Base-by-base conservation (phyloP, 2,797 vertebrate species). In the Betta splendens region DNA sequence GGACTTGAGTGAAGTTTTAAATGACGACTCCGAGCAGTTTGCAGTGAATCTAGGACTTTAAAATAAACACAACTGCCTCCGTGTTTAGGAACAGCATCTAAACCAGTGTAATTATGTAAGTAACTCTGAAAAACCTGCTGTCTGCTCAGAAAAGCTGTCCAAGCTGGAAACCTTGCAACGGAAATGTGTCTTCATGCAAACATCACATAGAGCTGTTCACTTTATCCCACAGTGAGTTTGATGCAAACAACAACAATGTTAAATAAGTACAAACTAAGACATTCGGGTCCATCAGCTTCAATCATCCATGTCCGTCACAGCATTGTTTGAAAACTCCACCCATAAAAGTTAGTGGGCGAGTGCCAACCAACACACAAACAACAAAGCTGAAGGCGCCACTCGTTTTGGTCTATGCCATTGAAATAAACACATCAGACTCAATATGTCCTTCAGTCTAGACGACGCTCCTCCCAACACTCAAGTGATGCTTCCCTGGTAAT, bases 361-460 rank as follows among this genome's bases (percentile, higher is more conserved):
- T 79, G 89, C 78, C 79, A 85, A 51, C 39, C 33, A 69, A 84
- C 81, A 79, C 73, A 85, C 64, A 66, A 52, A 79, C 76, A 82
- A 81, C 77, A 84, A 85, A 64, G 59, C 76, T 67, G 50, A 76
- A 81, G 67, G 52, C 25, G 56, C 75, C 61, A 57, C 62, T 64
- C 40, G 79, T 59, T 56, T 69, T 85, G 67, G 81, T 67, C 69
- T 83, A 72, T 81, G 70, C 80, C 51, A 52, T 83, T 73, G 84
- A 91, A 91, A 90, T 91, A 92, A 92, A 92, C 90, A 91, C 87
- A 89, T 91, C 90, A 88, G 72, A 83, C 79, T 86, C 75, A 85
- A 91, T 91, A 83, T 46, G 71, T 76, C 74, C 65, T 67, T 74
- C 53, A 72, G 77, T 72, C 81, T 79, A 65, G 75, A 87, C 75